These are phyloP conservation scores for Bombyx huttoni DNA, from an alignment of 2,888 invertebrate species.

Conservation along the genomic window DNA sequence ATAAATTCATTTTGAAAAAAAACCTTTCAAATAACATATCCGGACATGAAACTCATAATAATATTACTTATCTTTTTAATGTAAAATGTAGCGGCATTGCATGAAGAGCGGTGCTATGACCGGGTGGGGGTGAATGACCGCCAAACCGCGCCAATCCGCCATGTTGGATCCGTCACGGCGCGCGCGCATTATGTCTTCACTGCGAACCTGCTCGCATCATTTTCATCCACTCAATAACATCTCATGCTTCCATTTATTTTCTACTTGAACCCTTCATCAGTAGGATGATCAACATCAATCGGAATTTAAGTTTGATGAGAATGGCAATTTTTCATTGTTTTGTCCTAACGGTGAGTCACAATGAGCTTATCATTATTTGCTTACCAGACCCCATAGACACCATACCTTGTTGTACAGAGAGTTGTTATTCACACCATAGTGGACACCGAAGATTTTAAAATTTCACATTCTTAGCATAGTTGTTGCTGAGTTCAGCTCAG, in stretches of 20 bases:
- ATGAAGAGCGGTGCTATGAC: slow-evolving; percentile 34
- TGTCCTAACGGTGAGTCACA: too few species aligned
- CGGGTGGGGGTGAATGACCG: slow-evolving; percentile 61
- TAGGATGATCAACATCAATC: neutral
- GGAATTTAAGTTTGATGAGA: too few species aligned
- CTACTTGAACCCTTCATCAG: neutral
- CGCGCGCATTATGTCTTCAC: slow-evolving; percentile 56
- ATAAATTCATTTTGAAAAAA: too few species aligned
- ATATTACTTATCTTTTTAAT: slow-evolving; percentile 23
- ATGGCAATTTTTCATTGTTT: too few species aligned
- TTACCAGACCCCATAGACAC: too few species aligned
- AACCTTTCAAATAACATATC: too few species aligned
- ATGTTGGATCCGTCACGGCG: slow-evolving; percentile 66
- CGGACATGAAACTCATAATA: neutral
- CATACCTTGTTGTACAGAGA: too few species aligned
- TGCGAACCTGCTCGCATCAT: slow-evolving; percentile 30
- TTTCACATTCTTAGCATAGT: too few species aligned
- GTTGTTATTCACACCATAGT: too few species aligned
- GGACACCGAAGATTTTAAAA: too few species aligned
- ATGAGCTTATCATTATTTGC: too few species aligned
- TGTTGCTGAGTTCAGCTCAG: too few species aligned
- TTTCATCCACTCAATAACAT: slow-evolving; percentile 7
- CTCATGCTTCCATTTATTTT: slow-evolving; percentile 1
- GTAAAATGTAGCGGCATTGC: slow-evolving; percentile 36
- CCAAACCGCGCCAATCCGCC: slow-evolving; percentile 65